phyloP scores from a whole-genome alignment of 2,113 vertebrate species.

The Chrysochloris asiatica region DNA sequence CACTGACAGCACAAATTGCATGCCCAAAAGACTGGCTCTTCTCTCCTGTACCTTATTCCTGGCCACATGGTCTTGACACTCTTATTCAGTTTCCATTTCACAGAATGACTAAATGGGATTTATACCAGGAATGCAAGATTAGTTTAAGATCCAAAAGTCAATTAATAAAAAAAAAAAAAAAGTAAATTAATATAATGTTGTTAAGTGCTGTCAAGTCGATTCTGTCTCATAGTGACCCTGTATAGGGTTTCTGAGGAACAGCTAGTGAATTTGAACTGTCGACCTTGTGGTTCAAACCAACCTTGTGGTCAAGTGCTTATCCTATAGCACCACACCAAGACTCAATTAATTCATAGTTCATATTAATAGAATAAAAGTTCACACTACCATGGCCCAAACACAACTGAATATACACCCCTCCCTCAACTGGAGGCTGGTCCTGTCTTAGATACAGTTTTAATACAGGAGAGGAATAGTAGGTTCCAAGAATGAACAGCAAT shows the following conservation, averaged over 20 bases:
- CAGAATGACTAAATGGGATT: not conserved
- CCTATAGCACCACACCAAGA: too few species aligned
- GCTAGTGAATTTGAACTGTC: too few species aligned
- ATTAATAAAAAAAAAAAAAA: not conserved
- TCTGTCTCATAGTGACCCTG: too few species aligned
- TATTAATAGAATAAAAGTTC: not conserved
- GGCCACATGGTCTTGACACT: not conserved
- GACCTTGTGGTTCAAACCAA: too few species aligned
- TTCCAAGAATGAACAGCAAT: not conserved
- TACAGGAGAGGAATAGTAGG: not conserved
- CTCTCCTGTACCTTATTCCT: not conserved
- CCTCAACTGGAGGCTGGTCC: not conserved
- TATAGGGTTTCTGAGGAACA: too few species aligned
- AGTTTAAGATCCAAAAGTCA: not conserved
- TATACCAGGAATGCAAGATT: not conserved
- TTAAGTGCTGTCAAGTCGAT: too few species aligned
- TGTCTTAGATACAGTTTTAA: not conserved
- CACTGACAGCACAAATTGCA: not conserved
- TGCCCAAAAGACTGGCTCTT: too few species aligned
- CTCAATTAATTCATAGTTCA: too few species aligned
- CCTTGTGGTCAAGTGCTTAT: too few species aligned
- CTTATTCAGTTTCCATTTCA: not conserved
- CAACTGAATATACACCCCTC: not conserved
- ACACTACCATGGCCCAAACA: not conserved
- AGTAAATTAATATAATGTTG: too few species aligned